These are phyloP conservation scores for Branchellion lobata DNA, from an alignment of 2,888 invertebrate species.

Conservation along the genomic window DNA sequence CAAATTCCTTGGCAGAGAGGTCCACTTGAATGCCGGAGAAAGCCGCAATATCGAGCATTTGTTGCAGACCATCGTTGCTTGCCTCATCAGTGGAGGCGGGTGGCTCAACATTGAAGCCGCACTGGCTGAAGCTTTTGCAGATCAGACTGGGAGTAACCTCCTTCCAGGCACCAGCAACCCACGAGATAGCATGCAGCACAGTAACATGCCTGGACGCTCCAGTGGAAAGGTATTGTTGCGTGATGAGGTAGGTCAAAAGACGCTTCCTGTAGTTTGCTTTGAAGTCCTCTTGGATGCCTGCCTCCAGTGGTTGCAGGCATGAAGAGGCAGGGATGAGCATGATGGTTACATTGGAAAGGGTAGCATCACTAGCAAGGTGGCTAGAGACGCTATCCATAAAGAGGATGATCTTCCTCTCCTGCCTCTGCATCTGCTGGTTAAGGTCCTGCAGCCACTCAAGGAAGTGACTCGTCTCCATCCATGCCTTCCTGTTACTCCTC, in stretches of 20 bases:
- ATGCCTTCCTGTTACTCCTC: neutral
- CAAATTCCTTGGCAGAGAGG: neutral
- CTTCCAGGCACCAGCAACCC: neutral
- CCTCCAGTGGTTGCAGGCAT: neutral
- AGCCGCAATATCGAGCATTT: neutral
- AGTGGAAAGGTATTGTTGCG: neutral
- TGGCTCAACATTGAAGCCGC: neutral
- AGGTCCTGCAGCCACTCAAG: neutral
- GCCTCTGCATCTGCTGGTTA: neutral
- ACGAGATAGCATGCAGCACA: neutral
- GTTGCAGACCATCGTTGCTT: neutral
- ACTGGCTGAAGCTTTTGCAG: neutral
- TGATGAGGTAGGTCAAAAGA: neutral
- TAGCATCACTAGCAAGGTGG: neutral
- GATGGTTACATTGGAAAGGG: neutral
- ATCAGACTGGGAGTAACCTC: neutral
- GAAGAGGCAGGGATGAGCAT: neutral
- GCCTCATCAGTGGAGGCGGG: neutral
- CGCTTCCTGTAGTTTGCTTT: neutral
- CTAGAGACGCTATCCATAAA: constrained; percentile 1
- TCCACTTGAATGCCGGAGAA: neutral
- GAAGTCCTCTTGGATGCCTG: neutral
- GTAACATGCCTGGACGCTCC: neutral
- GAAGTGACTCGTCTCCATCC: neutral
- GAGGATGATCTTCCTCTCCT: neutral